phyloP scores from a whole-genome alignment of 35 echinoderm and acorn worm genomes.

The Holothuria glaberrima region DNA sequence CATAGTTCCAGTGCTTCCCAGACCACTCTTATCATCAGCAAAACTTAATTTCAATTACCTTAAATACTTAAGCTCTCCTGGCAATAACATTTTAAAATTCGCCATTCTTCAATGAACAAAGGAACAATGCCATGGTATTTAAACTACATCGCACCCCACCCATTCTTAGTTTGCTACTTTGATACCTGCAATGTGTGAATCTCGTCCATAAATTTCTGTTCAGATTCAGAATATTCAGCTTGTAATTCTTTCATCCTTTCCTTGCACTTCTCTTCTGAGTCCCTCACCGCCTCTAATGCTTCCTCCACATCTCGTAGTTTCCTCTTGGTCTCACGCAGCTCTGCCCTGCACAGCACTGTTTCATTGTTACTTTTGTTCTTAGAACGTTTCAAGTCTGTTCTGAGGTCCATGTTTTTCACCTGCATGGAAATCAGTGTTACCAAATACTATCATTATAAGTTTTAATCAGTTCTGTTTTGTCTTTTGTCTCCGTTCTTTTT shows the following conservation, averaged over 20 bases:
- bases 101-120: too few relatives aligned
- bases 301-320: constrained; percentile 48
- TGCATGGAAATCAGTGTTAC: neutral
- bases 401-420: constrained; percentile 52
- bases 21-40: too few relatives aligned
- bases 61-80: too few relatives aligned
- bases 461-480: too few relatives aligned
- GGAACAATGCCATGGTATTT: too few relatives aligned
- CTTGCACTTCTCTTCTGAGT: constrained; percentile 27
- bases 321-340: constrained; percentile 41
- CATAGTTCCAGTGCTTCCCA: too few relatives aligned
- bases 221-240: neutral
- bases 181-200: constrained; percentile 26
- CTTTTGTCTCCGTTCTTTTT: too few relatives aligned
- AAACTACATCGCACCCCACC: too few relatives aligned
- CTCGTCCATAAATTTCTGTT: neutral
- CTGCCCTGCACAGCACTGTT: neutral
- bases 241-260: neutral
- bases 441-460: too few relatives aligned
- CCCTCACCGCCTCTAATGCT: constrained; percentile 3
- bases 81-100: too few relatives aligned
- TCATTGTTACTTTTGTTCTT: constrained; percentile 34
- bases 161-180: too few relatives aligned
- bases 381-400: constrained; percentile 46
- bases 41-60: too few relatives aligned